Percentiles rank a stretch among this genome's conserved stretches.
Evolutionary conservation across 2,797 vertebrate genomes (phyloP).

Genomic region (Antennarius maculatus): DNA sequence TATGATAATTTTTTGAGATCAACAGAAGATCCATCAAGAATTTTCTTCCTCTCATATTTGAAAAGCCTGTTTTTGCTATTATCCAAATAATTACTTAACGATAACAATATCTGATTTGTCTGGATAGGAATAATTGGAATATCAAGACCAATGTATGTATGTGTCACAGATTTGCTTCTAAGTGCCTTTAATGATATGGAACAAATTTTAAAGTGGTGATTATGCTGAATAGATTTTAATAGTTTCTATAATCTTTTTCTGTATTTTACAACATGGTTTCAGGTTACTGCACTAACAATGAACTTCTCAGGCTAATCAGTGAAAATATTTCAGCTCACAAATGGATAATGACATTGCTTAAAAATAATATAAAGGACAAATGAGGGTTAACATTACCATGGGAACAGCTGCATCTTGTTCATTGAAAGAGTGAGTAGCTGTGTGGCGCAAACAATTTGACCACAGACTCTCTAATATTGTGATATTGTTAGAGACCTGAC

Average conservation of each 20-base stretch:
- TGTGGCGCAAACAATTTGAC: conserved; percentile 44
- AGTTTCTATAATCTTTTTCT: conserved; percentile 25
- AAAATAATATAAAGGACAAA: conserved; percentile 50
- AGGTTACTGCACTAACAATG: conserved; percentile 49
- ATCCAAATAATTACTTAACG: no score
- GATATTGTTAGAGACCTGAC: conserved; percentile 24
- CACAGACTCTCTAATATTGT: conserved; percentile 37
- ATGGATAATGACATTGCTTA: conserved; percentile 27
- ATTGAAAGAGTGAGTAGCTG: conserved; percentile 19
- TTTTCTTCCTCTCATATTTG: no score
- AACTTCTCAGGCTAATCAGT: conserved; percentile 62
- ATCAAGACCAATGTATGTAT: conserved; percentile 1
- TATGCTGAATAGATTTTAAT: conserved; percentile 26
- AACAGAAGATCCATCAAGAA: no score
- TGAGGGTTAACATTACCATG: conserved; percentile 65
- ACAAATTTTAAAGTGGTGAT: conserved; percentile 20
- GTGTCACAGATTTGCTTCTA: conserved; percentile 2
- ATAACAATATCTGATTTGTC: no score
- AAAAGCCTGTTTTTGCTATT: no score
- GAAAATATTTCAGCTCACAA: conserved; percentile 36
- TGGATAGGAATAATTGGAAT: no score
- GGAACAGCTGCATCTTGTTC: conserved; percentile 54
- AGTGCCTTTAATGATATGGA: conserved; percentile 22
- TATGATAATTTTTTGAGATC: no score
- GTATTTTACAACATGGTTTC: conserved; percentile 41